These are phyloP conservation scores for Amphipyra tragopoginis DNA, from an alignment of 2,888 invertebrate genomes.

Conservation along the genomic window DNA sequence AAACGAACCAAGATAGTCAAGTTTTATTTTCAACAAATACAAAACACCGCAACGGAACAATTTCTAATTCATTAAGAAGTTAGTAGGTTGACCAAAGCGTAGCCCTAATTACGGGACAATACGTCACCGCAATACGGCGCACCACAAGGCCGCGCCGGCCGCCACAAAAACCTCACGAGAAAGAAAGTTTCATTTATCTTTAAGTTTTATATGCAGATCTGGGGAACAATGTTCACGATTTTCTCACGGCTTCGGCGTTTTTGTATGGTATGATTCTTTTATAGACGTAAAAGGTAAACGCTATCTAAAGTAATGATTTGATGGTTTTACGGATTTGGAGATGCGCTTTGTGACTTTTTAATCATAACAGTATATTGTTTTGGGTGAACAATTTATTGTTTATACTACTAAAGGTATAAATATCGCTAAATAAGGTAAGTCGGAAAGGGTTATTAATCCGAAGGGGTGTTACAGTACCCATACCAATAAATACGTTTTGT, in stretches of 20 bases:
- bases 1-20: not conserved
- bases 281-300: conserved; percentile 56
- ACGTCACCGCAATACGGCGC: conserved; percentile 27
- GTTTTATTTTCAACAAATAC: conserved; percentile 1
- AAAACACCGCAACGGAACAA: conserved; percentile 3
- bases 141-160: too few species aligned
- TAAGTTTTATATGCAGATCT: conserved; percentile 69
- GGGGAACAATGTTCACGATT: conserved; percentile 64
- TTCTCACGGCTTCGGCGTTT: conserved; percentile 70
- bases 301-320: conserved; percentile 52
- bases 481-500: too few species aligned
- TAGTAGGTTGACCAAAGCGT: conserved; percentile 35
- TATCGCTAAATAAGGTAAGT: too few species aligned
- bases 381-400: not conserved
- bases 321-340: conserved; percentile 42
- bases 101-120: conserved; percentile 54
- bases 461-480: too few species aligned
- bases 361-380: conserved; percentile 25
- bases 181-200: conserved; percentile 67
- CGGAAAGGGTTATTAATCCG: too few species aligned
- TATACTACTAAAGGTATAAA: not conserved
- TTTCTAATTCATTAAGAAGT: conserved; percentile 20
- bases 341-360: conserved; percentile 22
- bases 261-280: conserved; percentile 54
- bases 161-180: conserved; percentile 56